A percentile compares a stretch with the other conserved stretches of the same genome.
Conservation (phyloP, 2,888 invertebrate genomes). For the Venusia cambrica region DNA sequence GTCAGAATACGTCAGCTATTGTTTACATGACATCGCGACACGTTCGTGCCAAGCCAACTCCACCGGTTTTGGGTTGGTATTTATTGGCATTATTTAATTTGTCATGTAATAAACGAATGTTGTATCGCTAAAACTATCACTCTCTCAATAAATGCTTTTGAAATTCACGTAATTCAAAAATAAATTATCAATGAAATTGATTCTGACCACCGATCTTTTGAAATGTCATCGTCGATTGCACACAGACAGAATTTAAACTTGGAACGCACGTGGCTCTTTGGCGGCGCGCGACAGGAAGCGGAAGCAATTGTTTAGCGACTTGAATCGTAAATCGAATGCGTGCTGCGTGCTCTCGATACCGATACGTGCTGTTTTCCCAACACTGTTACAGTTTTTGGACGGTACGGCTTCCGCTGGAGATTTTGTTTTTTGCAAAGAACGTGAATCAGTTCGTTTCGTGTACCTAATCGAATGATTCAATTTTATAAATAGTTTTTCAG, state of each 20-base stretch:
- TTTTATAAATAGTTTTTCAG: conserved; percentile 6
- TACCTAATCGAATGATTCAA: conserved; percentile 17
- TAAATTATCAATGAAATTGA: too few relatives aligned
- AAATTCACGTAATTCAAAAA: too few relatives aligned
- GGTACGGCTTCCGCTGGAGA: conserved; percentile 14
- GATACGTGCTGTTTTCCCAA: conserved; percentile 31
- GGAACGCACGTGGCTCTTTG: conserved; percentile 50
- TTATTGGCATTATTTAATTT: too few relatives aligned
- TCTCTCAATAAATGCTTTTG: too few relatives aligned
- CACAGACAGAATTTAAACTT: conserved; percentile 22
- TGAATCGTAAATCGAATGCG: conserved; percentile 54
- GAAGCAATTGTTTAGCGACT: conserved; percentile 63
- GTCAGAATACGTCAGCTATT: too few relatives aligned
- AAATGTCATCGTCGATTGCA: too few relatives aligned
- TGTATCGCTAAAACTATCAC: too few relatives aligned
- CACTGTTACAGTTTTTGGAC: conserved; percentile 25
- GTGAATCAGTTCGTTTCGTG: conserved; percentile 14
- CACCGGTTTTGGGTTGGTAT: too few relatives aligned
- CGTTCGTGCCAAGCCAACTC: too few relatives aligned
- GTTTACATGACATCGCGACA: too few relatives aligned
- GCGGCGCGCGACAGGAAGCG: conserved; percentile 60
- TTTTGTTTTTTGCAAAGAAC: conserved; percentile 15
- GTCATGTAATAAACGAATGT: too few relatives aligned
- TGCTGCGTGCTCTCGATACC: conserved; percentile 30
- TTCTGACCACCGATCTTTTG: too few relatives aligned